Evolutionary conservation across 35 echinoderm and acorn worm genomes (phyloP).

Genomic region (Acanthaster planci): DNA sequence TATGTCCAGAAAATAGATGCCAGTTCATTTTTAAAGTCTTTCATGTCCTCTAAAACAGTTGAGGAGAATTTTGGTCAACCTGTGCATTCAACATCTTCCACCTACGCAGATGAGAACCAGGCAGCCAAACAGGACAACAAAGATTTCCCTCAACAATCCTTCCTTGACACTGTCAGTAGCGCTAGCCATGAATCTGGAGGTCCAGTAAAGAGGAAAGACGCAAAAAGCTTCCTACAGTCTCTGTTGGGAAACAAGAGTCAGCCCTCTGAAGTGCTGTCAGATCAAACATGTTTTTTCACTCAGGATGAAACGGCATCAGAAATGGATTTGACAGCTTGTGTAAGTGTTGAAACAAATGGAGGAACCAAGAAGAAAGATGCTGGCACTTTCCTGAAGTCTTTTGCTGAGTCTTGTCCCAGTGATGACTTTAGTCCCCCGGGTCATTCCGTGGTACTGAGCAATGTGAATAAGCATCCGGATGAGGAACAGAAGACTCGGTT

Average conservation of each 20-base stretch:
- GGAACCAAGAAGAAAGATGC: background rate
- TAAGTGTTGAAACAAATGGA: background rate
- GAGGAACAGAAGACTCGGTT: background rate
- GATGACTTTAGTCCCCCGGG: background rate
- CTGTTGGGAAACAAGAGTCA: constrained; percentile 1
- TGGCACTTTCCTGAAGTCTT: background rate
- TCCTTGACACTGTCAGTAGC: background rate
- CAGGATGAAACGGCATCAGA: background rate
- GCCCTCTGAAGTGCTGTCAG: background rate
- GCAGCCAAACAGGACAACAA: constrained; percentile 9
- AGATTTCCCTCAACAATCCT: background rate
- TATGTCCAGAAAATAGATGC: too few relatives aligned
- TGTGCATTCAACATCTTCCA: too few relatives aligned
- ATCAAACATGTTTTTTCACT: background rate
- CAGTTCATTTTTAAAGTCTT: too few relatives aligned
- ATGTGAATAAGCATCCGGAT: background rate
- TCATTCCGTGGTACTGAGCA: background rate
- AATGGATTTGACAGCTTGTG: constrained; percentile 32
- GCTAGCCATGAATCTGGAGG: background rate
- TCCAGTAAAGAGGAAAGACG: constrained; percentile 18
- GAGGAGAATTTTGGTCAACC: too few relatives aligned
- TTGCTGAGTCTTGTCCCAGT: background rate
- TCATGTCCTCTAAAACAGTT: too few relatives aligned
- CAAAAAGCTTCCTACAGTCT: constrained; percentile 13
- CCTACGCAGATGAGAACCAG: too few relatives aligned